A percentile compares a stretch with the other conserved stretches of the same genome.
Evolutionary conservation across 2,888 invertebrate species (phyloP).

Genomic region (Platycnemis pennipes): DNA sequence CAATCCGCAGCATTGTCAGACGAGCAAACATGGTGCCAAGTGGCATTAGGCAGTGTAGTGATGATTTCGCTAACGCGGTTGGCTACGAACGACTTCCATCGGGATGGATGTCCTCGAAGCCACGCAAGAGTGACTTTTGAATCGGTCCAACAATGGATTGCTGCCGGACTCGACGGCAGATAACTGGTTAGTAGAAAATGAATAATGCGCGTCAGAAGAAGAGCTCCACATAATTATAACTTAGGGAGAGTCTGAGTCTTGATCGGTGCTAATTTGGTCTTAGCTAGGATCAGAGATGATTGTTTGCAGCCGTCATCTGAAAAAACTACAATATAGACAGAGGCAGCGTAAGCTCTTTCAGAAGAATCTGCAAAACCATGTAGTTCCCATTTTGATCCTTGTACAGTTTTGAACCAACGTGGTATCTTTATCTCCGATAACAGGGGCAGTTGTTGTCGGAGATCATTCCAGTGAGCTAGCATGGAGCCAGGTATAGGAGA

Average conservation of each 20-base stretch:
- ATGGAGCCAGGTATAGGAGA: background rate
- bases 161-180: background rate
- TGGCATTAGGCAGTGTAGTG: background rate
- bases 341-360: background rate
- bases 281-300: background rate
- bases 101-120: background rate
- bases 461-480: background rate
- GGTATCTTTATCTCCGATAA: background rate
- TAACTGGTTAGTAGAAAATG: background rate
- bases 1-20: background rate
- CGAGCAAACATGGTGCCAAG: background rate
- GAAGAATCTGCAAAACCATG: background rate
- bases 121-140: background rate
- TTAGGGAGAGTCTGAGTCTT: background rate
- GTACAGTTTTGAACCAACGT: background rate
- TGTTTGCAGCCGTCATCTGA: background rate
- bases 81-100: background rate
- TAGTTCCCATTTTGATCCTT: background rate
- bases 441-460: background rate
- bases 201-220: background rate
- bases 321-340: background rate
- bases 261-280: background rate
- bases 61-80: background rate
- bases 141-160: background rate
- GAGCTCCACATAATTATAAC: slow-evolving; percentile 4